These are phyloP conservation scores for Gnathonemus echidnorhynchus DNA, from an alignment of 2,113 vertebrate genomes.

Conservation along the genomic window DNA sequence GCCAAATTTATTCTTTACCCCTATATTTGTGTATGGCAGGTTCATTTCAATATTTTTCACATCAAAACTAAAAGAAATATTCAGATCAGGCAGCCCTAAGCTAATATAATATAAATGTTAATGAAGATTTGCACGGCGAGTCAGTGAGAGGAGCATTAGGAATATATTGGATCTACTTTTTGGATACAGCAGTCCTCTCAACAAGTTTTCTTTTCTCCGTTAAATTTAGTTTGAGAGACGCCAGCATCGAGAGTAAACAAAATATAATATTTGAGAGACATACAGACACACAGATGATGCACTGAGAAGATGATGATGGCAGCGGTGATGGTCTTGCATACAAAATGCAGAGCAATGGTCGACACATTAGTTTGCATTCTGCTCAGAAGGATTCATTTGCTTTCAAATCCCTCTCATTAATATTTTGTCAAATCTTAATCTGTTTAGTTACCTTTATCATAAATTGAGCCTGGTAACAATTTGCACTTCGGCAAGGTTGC, in stretches of 20 bases:
- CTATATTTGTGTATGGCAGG: conserved; percentile 26
- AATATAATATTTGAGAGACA: neutral
- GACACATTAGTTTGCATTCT: neutral
- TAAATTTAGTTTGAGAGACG: conserved; percentile 18
- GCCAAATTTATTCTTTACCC: conserved; percentile 27
- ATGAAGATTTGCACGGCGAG: conserved; percentile 52
- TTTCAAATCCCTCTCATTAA: conserved; percentile 6
- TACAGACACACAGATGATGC: neutral
- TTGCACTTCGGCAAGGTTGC: neutral
- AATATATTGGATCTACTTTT: conserved; percentile 43
- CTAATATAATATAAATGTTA: conserved; percentile 69
- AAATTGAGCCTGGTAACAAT: neutral
- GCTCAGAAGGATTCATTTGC: neutral
- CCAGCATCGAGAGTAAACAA: conserved; percentile 17
- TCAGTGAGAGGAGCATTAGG: conserved; percentile 47
- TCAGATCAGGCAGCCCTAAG: conserved; percentile 47
- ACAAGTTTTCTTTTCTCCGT: conserved; percentile 17
- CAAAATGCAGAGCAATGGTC: neutral
- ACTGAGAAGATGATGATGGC: neutral
- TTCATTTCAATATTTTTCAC: conserved; percentile 52
- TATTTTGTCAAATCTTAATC: conserved; percentile 10
- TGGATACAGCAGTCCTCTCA: conserved; percentile 30
- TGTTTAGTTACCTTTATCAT: neutral
- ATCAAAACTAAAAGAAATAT: conserved; percentile 40
- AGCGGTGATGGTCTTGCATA: neutral